Percentiles rank a stretch among this genome's conserved stretches.
Conservation (phyloP, 2,113 vertebrate species). For the Pristiophorus japonicus region DNA sequence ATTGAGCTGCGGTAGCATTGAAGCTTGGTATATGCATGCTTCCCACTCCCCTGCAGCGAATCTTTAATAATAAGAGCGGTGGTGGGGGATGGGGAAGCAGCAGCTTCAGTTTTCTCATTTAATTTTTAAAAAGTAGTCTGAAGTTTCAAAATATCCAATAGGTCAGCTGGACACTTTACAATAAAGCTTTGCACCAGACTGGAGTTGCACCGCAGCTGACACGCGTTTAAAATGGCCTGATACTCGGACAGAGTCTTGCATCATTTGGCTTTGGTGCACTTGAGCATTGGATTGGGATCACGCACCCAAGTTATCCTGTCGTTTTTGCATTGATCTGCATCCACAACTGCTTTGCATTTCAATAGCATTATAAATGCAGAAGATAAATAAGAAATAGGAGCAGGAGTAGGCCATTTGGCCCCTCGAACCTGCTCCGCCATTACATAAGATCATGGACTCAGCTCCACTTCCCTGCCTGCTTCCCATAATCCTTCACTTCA, state of each 20-base stretch:
- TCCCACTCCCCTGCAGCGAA: neutral
- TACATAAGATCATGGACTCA: too few relatives aligned
- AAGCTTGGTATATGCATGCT: neutral
- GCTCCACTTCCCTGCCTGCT: too few relatives aligned
- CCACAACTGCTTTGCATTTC: neutral
- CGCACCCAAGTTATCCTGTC: neutral
- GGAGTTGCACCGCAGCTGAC: neutral
- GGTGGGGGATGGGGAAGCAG: too few relatives aligned
- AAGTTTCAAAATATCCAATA: neutral
- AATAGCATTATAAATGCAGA: neutral
- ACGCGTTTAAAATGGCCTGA: neutral
- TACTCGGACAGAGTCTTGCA: neutral
- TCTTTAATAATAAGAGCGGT: neutral
- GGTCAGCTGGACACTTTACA: neutral
- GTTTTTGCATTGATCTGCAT: neutral
- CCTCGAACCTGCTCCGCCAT: too few relatives aligned
- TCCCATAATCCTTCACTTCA: too few relatives aligned
- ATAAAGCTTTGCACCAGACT: neutral
- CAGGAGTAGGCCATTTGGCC: too few relatives aligned
- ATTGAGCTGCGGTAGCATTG: neutral
- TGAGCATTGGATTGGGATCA: neutral
- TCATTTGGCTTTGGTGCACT: neutral
- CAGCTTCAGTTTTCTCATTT: neutral
- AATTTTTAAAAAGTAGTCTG: neutral
- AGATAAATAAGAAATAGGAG: too few relatives aligned